Base-by-base conservation (phyloP, 1,140 invertebrate genomes). In the Myzus persicae region DNA sequence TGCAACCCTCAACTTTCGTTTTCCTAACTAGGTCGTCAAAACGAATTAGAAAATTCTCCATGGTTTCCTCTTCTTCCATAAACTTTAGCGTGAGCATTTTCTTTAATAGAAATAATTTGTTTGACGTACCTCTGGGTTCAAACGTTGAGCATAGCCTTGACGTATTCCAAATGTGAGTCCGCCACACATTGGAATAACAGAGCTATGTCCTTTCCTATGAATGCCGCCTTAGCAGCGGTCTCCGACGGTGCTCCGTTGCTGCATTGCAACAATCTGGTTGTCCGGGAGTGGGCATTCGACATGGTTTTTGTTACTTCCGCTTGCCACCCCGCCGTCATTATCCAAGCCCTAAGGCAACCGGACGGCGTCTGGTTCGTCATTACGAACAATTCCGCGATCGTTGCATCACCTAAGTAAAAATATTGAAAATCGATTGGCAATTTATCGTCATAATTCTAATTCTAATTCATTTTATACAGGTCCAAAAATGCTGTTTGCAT, bases 81-180 rank as follows among this genome's bases (percentile, higher is more conserved):
- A 67, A 93, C 82, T 93, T 93, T 40, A 93, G 14, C 26, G 44
- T 48, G 20, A 85, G 36, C 38, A 93, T 81, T 20, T 92, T 40
- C 59, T 40, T 91, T 18, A 51, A n/a, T 38, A 84, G 40, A 51
- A 84, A 91, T 48, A 93, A 42, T 44, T 91, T 51, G 48, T 51
- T 81, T 42, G 46, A n/a, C 40, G 76, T 88, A n/a, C 90, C 93
- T 92, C 94, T 94, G 26, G 93, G 42, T 81, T 94, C 94, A 93
- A 94, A 94, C 18, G 93, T 94, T 8, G 87, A 20, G 7, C 54
- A 67, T 40, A 94, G 87, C 0, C 89, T 94, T 94, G 6, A 92
- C 93, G 84, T 94, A 94, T 93, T 94, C 94, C 67, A 94, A 31
- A 87, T 94, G 94, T 48, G 90, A 94, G n/a, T 94, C 94, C 1